A percentile compares a stretch with the other conserved stretches of the same genome.
Conservation (phyloP, 1,140 invertebrate genomes). For the Cylas formicarius region DNA sequence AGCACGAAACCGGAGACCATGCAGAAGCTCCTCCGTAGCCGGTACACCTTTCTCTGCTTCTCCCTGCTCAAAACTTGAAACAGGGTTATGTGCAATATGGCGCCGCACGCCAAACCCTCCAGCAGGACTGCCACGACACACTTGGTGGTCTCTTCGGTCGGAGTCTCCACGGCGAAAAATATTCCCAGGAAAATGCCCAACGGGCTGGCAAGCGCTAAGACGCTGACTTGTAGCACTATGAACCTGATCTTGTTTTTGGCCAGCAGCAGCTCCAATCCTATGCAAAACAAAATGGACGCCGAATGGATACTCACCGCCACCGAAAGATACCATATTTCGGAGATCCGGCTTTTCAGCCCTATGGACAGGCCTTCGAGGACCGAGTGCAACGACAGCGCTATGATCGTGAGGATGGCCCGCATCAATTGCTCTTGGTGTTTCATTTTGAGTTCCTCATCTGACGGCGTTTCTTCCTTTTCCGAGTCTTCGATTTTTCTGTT, state of each 20-base stretch:
- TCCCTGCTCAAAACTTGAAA: constrained; percentile 41
- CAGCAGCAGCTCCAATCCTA: constrained; percentile 60
- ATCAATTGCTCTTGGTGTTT: constrained; percentile 43
- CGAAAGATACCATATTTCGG: constrained; percentile 61
- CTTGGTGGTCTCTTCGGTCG: constrained; percentile 34
- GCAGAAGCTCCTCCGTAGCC: constrained; percentile 30
- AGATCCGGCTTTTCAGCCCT: constrained; percentile 58
- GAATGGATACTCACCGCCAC: constrained; percentile 69
- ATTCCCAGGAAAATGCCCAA: constrained; percentile 58
- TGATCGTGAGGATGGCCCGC: constrained; percentile 56
- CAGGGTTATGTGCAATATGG: constrained; percentile 40
- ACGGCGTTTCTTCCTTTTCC: too few relatives aligned
- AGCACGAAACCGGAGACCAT: constrained; percentile 38
- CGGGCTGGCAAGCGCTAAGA: constrained; percentile 63
- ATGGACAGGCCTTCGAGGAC: constrained; percentile 77
- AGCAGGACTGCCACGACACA: constrained; percentile 33
- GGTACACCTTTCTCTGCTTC: constrained; percentile 35
- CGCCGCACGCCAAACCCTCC: constrained; percentile 40
- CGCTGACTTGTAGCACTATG: constrained; percentile 53
- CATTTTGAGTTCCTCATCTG: constrained; percentile 15
- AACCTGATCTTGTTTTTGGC: constrained; percentile 51
- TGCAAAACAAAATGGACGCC: constrained; percentile 63
- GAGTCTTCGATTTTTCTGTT: too few relatives aligned
- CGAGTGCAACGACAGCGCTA: constrained; percentile 71
- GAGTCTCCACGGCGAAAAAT: constrained; percentile 29